Evolutionary conservation across 2,113 vertebrate genomes (phyloP), one percentile per base, ranked within the genome.

Genomic region (Taxidea taxus): DNA sequence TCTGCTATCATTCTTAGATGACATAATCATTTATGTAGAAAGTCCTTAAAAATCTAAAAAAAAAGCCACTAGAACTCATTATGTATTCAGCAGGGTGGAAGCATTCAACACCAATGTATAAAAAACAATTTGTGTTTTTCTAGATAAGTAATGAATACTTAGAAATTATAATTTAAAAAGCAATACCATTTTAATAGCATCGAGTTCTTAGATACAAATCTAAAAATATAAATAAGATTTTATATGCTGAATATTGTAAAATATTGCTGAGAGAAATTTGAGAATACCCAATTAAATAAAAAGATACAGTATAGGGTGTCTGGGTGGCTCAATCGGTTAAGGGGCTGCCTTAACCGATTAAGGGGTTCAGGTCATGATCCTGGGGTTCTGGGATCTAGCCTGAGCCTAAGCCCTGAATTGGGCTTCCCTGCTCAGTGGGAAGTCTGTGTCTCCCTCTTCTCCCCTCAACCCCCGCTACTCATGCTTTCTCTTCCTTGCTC

Each of bases 51-150:
- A 58, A 83, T 16, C 14, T 80, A 78, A 37, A 54, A 51, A 74
- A 85, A 23, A 10, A 66, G 18, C 7, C 74, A 42, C 12, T 91
- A 72, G 54, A 87, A 90, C 56, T 93, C 83, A 27, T 83, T 75
- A 29, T 77, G 16, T 39, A 88, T 93, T 83, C 75, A 93, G 51
- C 37, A 85, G 54, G 16, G n/a, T 94, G 10, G 11, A 25, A 51
- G 13, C 16, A 9, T 91, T 89, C 29, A 39, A 34, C 27, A 7
- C 62, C 80, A 97, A n/a, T 68, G 47, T 68, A 47, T 7, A 95
- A 83, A 95, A 95, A 91, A 64, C 60, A 56, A 44, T 95, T 39
- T 58, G 15, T 81, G 37, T 81, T 80, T 81, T 95, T 84, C 25
- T 87, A 90, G 51, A 72, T 23, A 93, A 58, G 6, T 13, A 94